Evolutionary conservation across 1,140 invertebrate genomes (phyloP).

Genomic region (Mya arenaria): DNA sequence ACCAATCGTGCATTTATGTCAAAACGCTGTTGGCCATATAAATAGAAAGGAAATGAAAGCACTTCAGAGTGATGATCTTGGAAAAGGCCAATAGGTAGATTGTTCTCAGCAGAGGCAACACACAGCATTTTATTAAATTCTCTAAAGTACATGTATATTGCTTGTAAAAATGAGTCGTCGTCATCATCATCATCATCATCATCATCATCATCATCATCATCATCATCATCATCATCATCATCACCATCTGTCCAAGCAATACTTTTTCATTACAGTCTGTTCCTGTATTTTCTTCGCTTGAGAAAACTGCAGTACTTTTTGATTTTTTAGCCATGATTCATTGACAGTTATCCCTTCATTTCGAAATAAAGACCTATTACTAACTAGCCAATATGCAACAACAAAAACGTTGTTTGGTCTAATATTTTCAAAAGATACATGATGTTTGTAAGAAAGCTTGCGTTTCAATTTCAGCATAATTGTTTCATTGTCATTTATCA

Average conservation of each 20-base stretch:
- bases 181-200: slow-evolving; percentile 30
- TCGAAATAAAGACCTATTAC: slow-evolving; percentile 43
- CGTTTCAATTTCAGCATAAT: slow-evolving; percentile 56
- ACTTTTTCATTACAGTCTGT: too few relatives aligned
- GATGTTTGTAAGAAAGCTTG: slow-evolving; percentile 33
- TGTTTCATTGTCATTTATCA: slow-evolving; percentile 38
- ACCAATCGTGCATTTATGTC: too few relatives aligned
- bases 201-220: neutral
- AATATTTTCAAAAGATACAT: slow-evolving; percentile 37
- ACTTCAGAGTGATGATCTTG: slow-evolving; percentile 45
- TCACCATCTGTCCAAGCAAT: too few relatives aligned
- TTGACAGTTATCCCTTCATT: slow-evolving; percentile 21
- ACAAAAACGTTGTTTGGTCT: slow-evolving; percentile 35
- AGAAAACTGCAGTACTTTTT: too few relatives aligned
- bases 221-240: too few relatives aligned
- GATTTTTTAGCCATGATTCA: neutral
- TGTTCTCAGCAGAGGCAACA: slow-evolving; percentile 52
- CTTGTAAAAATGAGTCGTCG: slow-evolving; percentile 13
- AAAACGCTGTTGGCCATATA: neutral
- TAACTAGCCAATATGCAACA: slow-evolving; percentile 22
- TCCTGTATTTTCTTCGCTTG: too few relatives aligned
- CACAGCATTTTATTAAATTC: slow-evolving; percentile 37
- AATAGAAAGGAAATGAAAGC: slow-evolving; percentile 51
- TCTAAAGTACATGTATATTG: slow-evolving; percentile 24
- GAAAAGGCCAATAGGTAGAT: slow-evolving; percentile 49